Conservation (phyloP, 2,113 vertebrate genomes). For the Sebastes schlegelii region DNA sequence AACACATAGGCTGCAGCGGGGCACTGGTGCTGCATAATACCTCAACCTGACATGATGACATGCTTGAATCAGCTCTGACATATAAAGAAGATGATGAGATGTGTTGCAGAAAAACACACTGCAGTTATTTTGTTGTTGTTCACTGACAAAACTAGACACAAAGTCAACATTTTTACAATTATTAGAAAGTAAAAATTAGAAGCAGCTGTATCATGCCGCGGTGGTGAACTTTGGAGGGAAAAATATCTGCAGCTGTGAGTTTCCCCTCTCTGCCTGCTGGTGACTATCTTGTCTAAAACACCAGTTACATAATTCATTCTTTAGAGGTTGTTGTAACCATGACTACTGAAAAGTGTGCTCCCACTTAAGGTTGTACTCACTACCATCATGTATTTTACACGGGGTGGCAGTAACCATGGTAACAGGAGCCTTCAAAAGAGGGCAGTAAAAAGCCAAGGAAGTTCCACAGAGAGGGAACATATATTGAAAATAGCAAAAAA, state of each 20-base stretch:
- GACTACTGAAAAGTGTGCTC: constrained; percentile 72
- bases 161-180: constrained; percentile 14
- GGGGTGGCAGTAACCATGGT: constrained; percentile 74
- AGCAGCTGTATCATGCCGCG: not conserved
- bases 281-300: constrained; percentile 60
- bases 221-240: constrained; percentile 7
- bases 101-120: constrained; percentile 14
- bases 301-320: constrained; percentile 79
- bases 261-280: constrained; percentile 40
- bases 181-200: constrained; percentile 3
- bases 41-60: constrained; percentile 48
- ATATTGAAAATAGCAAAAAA: constrained; percentile 58
- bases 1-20: constrained; percentile 22
- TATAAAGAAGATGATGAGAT: constrained; percentile 24
- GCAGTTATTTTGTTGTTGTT: not conserved
- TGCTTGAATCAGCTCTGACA: constrained; percentile 46
- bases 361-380: constrained; percentile 76
- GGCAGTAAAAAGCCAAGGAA: constrained; percentile 57
- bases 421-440: constrained; percentile 69
- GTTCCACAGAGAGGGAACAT: constrained; percentile 53
- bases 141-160: not conserved
- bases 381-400: constrained; percentile 72
- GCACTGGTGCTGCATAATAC: constrained; percentile 20
- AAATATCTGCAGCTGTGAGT: constrained; percentile 38
- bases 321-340: constrained; percentile 79